Evolutionary conservation across 2,888 invertebrate species (phyloP).

Genomic region (Andrena marginata): DNA sequence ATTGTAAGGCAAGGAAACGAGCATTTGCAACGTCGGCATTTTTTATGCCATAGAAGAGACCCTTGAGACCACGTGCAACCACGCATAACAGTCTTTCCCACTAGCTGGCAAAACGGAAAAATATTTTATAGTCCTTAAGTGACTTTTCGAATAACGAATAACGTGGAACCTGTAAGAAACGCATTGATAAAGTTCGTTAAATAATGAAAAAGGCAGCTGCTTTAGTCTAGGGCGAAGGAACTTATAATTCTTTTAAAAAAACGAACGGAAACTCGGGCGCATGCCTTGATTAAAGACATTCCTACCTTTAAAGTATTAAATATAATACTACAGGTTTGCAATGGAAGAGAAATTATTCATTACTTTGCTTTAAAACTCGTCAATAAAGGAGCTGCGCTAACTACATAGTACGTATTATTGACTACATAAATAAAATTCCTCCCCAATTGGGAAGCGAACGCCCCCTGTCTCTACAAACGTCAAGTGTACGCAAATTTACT

Average conservation of each 20-base stretch:
- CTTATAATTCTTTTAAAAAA: no score
- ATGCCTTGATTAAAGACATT: no score
- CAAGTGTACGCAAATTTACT: background rate
- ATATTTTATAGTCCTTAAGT: slow-evolving; percentile 16
- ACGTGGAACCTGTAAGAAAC: slow-evolving; percentile 10
- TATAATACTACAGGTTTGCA: no score
- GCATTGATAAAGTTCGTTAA: no score
- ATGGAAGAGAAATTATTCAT: no score
- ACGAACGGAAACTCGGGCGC: no score
- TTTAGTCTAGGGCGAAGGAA: no score
- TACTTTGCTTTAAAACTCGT: no score
- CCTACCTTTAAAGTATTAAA: no score
- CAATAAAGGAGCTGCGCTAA: no score
- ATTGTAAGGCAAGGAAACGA: slow-evolving; percentile 19
- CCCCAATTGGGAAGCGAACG: background rate
- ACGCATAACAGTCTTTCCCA: slow-evolving; percentile 29
- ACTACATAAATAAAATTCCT: background rate
- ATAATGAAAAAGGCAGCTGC: no score
- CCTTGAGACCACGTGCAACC: slow-evolving; percentile 41
- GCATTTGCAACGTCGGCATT: slow-evolving; percentile 42
- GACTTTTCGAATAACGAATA: slow-evolving; percentile 21
- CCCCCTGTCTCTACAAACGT: background rate
- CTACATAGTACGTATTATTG: no score
- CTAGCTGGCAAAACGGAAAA: background rate
- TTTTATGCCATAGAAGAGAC: slow-evolving; percentile 27